These are phyloP conservation scores for Lithosia quadra DNA, from an alignment of 2,888 invertebrate genomes.

Conservation along the genomic window DNA sequence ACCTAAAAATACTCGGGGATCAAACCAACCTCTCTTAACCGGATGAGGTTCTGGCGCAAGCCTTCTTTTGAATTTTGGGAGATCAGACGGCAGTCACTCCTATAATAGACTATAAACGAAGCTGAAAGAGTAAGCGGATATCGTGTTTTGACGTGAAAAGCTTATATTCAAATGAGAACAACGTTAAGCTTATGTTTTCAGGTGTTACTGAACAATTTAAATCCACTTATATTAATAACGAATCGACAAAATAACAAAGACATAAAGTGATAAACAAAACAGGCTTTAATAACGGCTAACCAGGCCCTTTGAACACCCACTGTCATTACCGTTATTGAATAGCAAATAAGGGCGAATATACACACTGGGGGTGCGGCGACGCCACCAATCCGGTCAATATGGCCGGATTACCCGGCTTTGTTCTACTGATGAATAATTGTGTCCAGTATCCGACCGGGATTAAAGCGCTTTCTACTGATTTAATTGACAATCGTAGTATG, in stretches of 20 bases:
- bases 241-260: constrained; percentile 10
- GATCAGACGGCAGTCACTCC: neutral
- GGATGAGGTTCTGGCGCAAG: neutral
- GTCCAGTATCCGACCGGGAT: constrained; percentile 80
- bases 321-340: constrained; percentile 70
- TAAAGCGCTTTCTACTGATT: constrained; percentile 82
- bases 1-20: too few relatives aligned
- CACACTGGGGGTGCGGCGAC: constrained; percentile 55
- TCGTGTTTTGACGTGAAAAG: too few relatives aligned
- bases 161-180: neutral
- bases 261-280: constrained; percentile 32
- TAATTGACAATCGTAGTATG: constrained; percentile 82
- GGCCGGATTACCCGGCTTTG: constrained; percentile 80
- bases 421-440: constrained; percentile 84
- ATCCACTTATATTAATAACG: constrained; percentile 3
- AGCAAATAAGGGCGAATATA: constrained; percentile 66
- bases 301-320: constrained; percentile 45
- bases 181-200: neutral
- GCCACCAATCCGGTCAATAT: constrained; percentile 76
- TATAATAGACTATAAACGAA: neutral
- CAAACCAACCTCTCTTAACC: neutral
- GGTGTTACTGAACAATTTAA: neutral
- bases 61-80: neutral
- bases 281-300: constrained; percentile 35
- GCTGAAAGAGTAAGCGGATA: neutral